Percentiles rank a stretch among this genome's conserved stretches.
Conservation (phyloP, 2,797 vertebrate species). For the Luscinia megarhynchos region DNA sequence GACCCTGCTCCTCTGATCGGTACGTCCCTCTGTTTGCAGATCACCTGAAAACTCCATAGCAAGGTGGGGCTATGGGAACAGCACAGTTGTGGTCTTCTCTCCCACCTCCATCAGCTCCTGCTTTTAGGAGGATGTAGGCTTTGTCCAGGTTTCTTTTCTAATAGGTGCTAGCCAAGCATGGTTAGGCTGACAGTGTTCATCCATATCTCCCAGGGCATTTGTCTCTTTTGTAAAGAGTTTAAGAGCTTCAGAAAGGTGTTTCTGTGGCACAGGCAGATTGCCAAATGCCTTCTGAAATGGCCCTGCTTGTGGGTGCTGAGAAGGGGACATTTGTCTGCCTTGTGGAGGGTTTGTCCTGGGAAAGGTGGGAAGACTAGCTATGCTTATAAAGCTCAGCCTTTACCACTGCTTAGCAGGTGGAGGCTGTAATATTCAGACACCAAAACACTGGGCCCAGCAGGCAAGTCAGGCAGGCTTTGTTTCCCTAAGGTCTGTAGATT, state of each 20-base stretch:
- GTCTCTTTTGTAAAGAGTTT: background rate
- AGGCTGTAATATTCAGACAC: background rate
- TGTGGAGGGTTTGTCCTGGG: background rate
- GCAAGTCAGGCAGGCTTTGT: background rate
- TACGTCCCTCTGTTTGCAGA: conserved; percentile 60
- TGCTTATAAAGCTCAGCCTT: background rate
- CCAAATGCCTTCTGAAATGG: background rate
- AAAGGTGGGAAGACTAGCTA: background rate
- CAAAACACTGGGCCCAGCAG: background rate
- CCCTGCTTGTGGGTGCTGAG: background rate
- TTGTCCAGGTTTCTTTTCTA: background rate
- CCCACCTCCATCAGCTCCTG: background rate
- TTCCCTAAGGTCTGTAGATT: background rate
- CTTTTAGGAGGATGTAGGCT: background rate
- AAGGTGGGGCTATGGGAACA: background rate
- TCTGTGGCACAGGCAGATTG: background rate
- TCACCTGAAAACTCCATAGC: background rate
- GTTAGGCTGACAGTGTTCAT: background rate
- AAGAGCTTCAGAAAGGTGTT: background rate
- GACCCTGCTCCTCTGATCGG: conserved; percentile 89
- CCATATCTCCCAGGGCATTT: background rate
- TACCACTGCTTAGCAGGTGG: background rate
- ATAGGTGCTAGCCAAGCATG: background rate
- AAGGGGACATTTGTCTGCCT: background rate
- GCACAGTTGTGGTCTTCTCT: background rate